These are phyloP conservation scores for Gymnopithys bicolor DNA, from an alignment of 2,797 vertebrate species.

Conservation along the genomic window DNA sequence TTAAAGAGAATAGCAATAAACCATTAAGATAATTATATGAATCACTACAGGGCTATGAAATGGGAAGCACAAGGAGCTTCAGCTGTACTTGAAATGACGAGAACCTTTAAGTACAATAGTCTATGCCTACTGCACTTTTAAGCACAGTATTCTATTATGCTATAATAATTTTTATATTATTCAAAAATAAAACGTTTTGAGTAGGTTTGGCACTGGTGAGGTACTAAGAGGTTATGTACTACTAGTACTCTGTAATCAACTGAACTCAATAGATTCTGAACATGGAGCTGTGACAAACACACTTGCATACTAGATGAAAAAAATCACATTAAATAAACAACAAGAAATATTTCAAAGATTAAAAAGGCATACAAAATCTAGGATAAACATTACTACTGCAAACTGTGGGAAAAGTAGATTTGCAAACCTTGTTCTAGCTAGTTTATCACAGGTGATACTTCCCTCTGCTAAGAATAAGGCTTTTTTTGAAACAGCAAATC, in stretches of 20 bases:
- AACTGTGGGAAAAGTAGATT: not conserved
- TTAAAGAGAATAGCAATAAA: conserved; percentile 40
- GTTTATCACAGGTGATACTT: not conserved
- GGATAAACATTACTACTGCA: not conserved
- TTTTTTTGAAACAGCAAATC: not conserved
- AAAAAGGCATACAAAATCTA: not conserved
- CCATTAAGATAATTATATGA: conserved; percentile 56
- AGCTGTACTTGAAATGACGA: conserved; percentile 14
- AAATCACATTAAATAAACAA: not conserved
- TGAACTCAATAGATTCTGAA: not conserved
- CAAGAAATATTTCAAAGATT: not conserved
- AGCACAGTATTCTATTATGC: too few species aligned
- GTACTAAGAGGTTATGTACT: not conserved
- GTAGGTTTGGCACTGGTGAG: conserved; percentile 48
- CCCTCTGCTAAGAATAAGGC: not conserved
- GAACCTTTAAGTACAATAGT: conserved; percentile 62
- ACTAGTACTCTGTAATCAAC: not conserved
- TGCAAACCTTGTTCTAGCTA: not conserved
- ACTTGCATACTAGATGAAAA: not conserved
- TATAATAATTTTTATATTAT: too few species aligned
- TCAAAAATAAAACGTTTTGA: not conserved
- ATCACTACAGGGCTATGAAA: conserved; percentile 61
- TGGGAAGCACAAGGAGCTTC: conserved; percentile 10
- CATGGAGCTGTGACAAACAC: not conserved
- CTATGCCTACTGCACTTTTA: not conserved